Base-by-base conservation (phyloP, 2,113 vertebrate genomes). In the Glaucidium brasilianum region DNA sequence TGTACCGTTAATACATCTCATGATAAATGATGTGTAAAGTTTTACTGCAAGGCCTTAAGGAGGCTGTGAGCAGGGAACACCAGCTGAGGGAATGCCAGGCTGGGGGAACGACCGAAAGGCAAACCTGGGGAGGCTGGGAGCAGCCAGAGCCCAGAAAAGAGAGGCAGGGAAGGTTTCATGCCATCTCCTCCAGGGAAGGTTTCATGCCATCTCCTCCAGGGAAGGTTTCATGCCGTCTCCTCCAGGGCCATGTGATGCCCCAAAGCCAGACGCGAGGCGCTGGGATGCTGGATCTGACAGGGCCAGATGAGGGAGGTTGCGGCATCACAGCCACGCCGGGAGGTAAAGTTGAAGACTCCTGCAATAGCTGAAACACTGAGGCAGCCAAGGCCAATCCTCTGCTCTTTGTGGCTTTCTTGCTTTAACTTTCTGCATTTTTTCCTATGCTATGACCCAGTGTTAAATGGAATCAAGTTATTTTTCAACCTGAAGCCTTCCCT, bases 11-110 rank as follows among this genome's bases (percentile, higher is more conserved):
- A 96, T 94, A 95, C 60, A 94, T 94, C 94, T 95, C 47, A 37
- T 91, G 96, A 96, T 84, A 96, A 96, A 96, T 92, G 95, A 81
- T 91, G 86, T 78, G 93, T 96, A 83, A 94, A 96, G 84, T 81
- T 95, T 91, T 81, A 94, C 73, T 71, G 83, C 93, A 32, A 91
- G 56, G 68, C 74, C 89, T 89, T 55, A 66, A 74, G 80, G 43
- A 96, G 83, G 64, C 89, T 89, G 59, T 21, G 91, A 92, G 86
- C 60, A 75, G 69, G 76, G 73, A 96, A 50, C 37, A 39, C 27
- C 88, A 77, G 75, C 82, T 41, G 79, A 93, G 82, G 75, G 49
- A 79, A 76, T 49, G 85, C 58, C 49, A 53, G 1, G 43, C 15
- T 10, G 9, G 86, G 69, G 59, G 23, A 87, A 87, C 18, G 56